These are phyloP conservation scores for Gavia stellata DNA, from an alignment of 2,113 vertebrate genomes.

Conservation along the genomic window DNA sequence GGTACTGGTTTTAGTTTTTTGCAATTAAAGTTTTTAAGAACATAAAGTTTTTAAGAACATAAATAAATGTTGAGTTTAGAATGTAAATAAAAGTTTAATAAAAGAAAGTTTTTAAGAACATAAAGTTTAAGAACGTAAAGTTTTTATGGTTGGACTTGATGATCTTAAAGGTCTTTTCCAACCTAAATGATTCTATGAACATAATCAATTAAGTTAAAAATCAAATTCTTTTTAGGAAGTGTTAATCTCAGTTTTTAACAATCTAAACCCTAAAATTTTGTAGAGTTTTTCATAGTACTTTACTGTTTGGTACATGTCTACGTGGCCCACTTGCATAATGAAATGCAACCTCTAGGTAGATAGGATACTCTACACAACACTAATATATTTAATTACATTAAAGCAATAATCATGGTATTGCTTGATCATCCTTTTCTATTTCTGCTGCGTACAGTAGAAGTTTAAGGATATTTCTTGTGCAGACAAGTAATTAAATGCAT, in stretches of 20 bases:
- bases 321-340: not conserved
- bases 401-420: not conserved
- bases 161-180: no score
- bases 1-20: not conserved
- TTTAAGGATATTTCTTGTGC: not conserved
- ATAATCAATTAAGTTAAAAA: not conserved
- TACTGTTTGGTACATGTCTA: not conserved
- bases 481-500: not conserved
- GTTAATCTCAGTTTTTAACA: not conserved
- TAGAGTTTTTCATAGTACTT: not conserved
- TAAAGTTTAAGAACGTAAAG: no score
- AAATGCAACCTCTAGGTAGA: not conserved
- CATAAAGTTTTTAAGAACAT: no score
- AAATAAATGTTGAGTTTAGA: no score
- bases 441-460: not conserved
- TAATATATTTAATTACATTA: not conserved
- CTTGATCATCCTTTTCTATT: not conserved
- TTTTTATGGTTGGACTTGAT: no score
- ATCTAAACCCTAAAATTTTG: not conserved
- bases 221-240: not conserved
- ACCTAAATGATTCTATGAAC: no score
- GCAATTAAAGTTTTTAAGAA: not conserved
- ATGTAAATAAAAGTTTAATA: no score
- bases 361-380: not conserved
- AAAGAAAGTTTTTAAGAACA: no score